Conservation (phyloP, 64 coral and sea anemone genomes). For the Porites australiensis region DNA sequence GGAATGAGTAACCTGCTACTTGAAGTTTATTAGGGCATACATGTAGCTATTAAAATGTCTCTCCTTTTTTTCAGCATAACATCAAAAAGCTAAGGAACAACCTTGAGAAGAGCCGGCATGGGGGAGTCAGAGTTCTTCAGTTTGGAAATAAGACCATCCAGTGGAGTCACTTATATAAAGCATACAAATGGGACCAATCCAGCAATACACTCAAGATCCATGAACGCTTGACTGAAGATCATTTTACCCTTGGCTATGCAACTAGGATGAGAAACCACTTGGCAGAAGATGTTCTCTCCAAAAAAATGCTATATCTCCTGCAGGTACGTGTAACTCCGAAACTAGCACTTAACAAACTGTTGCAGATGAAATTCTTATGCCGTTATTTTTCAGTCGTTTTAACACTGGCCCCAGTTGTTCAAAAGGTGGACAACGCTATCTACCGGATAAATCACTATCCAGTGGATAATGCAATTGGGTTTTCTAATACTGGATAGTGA, state of each 20-base stretch:
- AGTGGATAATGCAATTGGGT: no score
- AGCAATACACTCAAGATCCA: conserved; percentile 42
- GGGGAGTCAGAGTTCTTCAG: conserved; percentile 4
- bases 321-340: conserved; percentile 40
- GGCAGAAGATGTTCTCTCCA: conserved; percentile 58
- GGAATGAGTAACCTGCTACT: no score
- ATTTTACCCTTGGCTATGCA: conserved; percentile 53
- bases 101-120: conserved; percentile 20
- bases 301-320: conserved; percentile 57
- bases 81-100: conserved; percentile 74
- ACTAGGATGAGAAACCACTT: conserved; percentile 64
- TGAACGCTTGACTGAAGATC: conserved; percentile 33
- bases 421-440: no score
- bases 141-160: conserved; percentile 31
- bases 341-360: neutral
- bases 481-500: no score
- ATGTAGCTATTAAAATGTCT: no score
- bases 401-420: no score
- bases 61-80: no score
- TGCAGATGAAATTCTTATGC: neutral
- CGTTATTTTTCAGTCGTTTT: neutral
- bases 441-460: no score
- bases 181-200: conserved; percentile 59
- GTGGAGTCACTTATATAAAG: conserved; percentile 40
- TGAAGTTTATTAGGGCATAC: no score